phyloP scores from a whole-genome alignment of 2,797 vertebrate genomes.

The Chlorospingus semifuscus region DNA sequence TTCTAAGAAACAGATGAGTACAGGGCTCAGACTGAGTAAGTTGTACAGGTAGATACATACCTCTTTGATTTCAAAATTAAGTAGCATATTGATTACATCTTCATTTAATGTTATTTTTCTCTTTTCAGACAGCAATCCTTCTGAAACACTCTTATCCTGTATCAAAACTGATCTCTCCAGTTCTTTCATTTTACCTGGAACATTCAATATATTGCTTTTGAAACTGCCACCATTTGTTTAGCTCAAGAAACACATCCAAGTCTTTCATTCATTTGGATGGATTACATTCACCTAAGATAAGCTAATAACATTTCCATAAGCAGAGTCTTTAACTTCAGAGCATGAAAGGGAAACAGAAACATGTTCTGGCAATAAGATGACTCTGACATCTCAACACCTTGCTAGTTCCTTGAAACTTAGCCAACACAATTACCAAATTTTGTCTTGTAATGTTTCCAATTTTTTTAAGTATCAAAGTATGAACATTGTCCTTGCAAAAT shows the following conservation, averaged over 20 bases:
- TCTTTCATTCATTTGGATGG: not conserved
- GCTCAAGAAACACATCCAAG: not conserved
- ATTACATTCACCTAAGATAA: not conserved
- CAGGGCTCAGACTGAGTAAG: not conserved
- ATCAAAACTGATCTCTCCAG: not conserved
- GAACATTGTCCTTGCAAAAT: not conserved
- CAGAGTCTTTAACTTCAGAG: not conserved
- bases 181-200: constrained; percentile 22
- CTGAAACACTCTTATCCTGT: not conserved
- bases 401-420: not conserved
- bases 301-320: not conserved
- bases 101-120: constrained; percentile 43
- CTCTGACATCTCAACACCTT: not conserved
- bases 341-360: not conserved
- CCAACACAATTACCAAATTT: not conserved
- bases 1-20: not conserved
- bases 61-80: constrained; percentile 93
- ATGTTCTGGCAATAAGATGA: not conserved
- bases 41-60: constrained; percentile 60
- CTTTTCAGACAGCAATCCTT: not conserved
- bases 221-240: not conserved
- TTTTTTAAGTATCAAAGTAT: not conserved
- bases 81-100: constrained; percentile 81
- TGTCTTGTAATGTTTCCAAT: not conserved
- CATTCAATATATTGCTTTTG: not conserved